Percentiles rank a stretch among this genome's conserved stretches.
These are phyloP conservation scores for Lycaon pictus DNA, from an alignment of 2,113 vertebrate genomes.

Conservation along the genomic window DNA sequence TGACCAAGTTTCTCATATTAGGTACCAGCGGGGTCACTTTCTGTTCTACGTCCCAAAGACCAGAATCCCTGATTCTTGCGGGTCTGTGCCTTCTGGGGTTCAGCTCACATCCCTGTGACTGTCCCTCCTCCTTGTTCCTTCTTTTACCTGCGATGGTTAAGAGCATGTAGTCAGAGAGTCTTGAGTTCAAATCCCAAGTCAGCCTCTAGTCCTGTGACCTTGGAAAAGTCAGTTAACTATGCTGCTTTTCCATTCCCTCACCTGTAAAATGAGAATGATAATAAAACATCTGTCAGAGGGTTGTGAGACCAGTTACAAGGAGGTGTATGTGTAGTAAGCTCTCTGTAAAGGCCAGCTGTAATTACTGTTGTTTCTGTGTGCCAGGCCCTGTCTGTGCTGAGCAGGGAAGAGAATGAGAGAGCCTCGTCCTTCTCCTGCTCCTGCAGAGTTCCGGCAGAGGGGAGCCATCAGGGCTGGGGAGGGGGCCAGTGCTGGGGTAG, in stretches of 20 bases:
- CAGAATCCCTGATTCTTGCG: not conserved
- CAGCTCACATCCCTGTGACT: not conserved
- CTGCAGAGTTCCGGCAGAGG: not conserved
- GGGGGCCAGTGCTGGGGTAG: fast-evolving
- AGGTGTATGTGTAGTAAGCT: not conserved
- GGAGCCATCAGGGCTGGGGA: not conserved
- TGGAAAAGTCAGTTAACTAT: not conserved
- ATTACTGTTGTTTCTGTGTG: not conserved
- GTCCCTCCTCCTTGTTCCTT: not conserved
- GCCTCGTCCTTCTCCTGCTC: not conserved
- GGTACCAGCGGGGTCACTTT: not conserved
- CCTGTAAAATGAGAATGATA: not conserved
- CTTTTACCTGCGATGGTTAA: not conserved
- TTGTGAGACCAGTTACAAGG: not conserved
- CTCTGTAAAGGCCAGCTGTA: not conserved
- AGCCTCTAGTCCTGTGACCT: not conserved
- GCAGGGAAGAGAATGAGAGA: not conserved
- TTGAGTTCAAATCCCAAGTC: not conserved
- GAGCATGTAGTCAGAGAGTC: not conserved
- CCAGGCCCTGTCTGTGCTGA: not conserved
- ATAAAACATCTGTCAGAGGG: not conserved
- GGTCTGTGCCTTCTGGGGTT: not conserved
- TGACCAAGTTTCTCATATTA: too few species aligned
- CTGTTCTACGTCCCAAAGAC: not conserved
- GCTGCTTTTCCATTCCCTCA: not conserved